phyloP scores from a whole-genome alignment of 2,797 vertebrate genomes.

The Urocyon cinereoargenteus region DNA sequence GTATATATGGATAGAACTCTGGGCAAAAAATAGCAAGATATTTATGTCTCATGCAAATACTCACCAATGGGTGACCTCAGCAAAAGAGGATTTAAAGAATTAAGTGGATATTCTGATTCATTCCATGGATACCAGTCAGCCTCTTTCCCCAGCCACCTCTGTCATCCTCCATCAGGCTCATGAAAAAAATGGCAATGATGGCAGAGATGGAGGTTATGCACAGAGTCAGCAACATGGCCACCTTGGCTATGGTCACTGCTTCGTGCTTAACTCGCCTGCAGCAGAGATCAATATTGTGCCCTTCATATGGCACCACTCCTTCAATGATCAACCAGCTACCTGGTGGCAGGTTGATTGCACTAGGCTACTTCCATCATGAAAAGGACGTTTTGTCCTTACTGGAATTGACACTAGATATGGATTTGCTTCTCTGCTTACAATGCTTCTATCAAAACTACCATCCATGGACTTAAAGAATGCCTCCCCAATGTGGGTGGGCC shows the following conservation, averaged over 20 bases:
- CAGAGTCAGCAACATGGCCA: background rate
- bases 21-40: background rate
- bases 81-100: background rate
- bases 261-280: too few relatives aligned
- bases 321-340: background rate
- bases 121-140: background rate
- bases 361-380: background rate
- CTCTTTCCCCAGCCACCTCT: background rate
- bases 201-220: background rate
- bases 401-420: background rate
- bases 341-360: background rate
- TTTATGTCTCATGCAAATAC: background rate
- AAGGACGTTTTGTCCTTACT: background rate
- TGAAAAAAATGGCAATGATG: background rate
- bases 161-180: background rate
- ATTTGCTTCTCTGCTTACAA: background rate
- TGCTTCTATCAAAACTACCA: background rate
- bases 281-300: background rate
- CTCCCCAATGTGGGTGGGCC: background rate
- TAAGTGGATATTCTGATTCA: background rate
- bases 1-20: background rate
- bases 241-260: background rate
- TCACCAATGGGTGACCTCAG: background rate
- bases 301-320: background rate
- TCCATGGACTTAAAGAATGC: background rate